phyloP scores from a whole-genome alignment of 2,113 vertebrate species.

The Peromyscus leucopus region DNA sequence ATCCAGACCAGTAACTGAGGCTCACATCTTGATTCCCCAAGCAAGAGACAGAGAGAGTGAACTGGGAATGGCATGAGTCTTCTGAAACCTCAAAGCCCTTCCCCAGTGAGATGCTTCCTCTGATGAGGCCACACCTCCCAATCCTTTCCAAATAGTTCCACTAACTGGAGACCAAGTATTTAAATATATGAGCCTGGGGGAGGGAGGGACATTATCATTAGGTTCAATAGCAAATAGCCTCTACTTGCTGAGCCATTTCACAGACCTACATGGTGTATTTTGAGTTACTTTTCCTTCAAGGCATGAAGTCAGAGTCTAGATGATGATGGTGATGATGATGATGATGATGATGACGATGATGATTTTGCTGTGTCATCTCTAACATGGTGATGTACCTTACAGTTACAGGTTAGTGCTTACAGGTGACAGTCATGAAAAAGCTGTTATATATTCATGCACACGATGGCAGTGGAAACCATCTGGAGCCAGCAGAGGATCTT shows the following conservation, averaged over 20 bases:
- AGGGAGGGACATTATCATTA: too few relatives aligned
- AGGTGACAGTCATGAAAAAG: not conserved
- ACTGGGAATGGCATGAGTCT: not conserved
- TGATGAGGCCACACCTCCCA: not conserved
- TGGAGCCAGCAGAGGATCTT: not conserved
- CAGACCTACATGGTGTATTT: not conserved
- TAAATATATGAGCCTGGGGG: not conserved
- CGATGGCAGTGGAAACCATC: not conserved
- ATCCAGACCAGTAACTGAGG: too few relatives aligned
- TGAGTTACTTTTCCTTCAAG: not conserved
- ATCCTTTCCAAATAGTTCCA: not conserved
- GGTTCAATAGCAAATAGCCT: not conserved
- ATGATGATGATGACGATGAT: not conserved
- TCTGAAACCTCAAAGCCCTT: not conserved
- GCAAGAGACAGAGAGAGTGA: not conserved
- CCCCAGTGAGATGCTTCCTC: not conserved
- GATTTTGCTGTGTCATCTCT: not conserved
- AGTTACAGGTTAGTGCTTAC: not conserved
- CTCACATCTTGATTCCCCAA: not conserved
- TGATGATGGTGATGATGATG: not conserved
- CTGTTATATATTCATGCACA: too few relatives aligned
- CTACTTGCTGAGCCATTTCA: not conserved
- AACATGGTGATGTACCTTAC: too few relatives aligned
- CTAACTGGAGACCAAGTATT: not conserved
- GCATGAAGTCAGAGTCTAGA: not conserved